Base-by-base conservation (phyloP, 1,140 invertebrate species). In the Trichogramma pretiosum region DNA sequence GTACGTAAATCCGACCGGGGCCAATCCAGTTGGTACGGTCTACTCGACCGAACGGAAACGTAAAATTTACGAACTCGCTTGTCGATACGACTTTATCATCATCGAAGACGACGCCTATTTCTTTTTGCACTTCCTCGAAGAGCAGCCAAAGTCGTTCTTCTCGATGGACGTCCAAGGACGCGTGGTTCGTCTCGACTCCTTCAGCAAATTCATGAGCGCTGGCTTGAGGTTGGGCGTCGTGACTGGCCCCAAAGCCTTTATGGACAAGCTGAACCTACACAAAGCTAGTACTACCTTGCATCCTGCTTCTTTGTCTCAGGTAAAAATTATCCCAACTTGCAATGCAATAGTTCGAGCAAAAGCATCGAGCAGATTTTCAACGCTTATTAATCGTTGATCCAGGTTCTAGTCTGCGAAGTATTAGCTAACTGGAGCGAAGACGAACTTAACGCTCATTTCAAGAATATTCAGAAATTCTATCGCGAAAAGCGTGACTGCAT, bases 81-180 rank as follows among this genome's bases (percentile, higher is more conserved):
- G 69, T 33, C 68, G 74, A 38, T 80, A 80, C 53, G 67, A 82
- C 61, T 70, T 82, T 13, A 48, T 82, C 3, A 81, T 83, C 50
- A 21, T 83, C 1, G 81, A 83, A 54, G 80, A 82, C 56, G 81
- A 82, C 59, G 72, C 81, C 2, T 82, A 82, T 54, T 82, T 71
- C 54, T 80, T 76, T 52, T 48, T 82, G 7, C 74, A 80, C 51
- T 82, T 79, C 55, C 45, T 65, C 30, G 63, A 68, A 60, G 61
- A 76, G 21, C 63, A 67, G 33, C 68, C 76, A 0, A 64, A 59
- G 3, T 78, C 76, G 26, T 76, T 82, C 39, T 60, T 83, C 0
- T 80, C 79, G 0, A 50, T 82, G 55, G 80, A 83, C 56, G 70
- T 63, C 0, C 78, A 81, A 18, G 79, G 80, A 1, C 68, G 80